Conservation (phyloP, 2,113 vertebrate genomes). For the Todiramphus chloris region DNA sequence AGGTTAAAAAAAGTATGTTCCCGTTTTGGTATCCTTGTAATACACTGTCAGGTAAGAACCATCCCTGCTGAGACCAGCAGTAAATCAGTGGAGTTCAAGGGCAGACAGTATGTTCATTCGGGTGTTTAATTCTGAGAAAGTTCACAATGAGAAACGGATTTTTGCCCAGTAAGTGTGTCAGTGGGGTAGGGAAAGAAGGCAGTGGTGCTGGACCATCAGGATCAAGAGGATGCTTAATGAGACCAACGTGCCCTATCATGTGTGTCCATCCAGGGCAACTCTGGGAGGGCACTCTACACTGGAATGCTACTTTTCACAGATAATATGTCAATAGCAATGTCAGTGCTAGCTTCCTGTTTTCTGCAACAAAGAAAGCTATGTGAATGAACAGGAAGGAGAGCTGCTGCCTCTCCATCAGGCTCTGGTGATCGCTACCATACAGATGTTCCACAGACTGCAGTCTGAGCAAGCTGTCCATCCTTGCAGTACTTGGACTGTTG, state of each 20-base stretch:
- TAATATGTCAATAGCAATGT: background rate
- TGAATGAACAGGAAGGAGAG: background rate
- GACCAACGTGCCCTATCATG: background rate
- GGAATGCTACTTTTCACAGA: background rate
- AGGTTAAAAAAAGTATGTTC: background rate
- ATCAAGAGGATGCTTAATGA: background rate
- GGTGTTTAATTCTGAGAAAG: background rate
- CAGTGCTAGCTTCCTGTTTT: background rate
- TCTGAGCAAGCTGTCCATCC: background rate
- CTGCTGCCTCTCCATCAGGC: background rate
- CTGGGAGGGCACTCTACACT: background rate
- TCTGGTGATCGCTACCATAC: background rate
- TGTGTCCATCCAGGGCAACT: background rate
- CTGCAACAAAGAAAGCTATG: background rate
- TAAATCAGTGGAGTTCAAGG: background rate
- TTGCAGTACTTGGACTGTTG: background rate
- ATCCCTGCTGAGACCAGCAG: background rate
- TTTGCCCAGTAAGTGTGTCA: background rate
- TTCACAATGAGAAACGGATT: background rate
- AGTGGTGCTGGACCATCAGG: background rate
- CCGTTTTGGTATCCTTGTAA: background rate
- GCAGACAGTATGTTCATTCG: background rate
- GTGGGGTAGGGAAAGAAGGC: background rate
- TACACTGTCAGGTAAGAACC: background rate
- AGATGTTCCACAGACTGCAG: background rate